These are phyloP conservation scores for Micronycteris hirsuta DNA, from an alignment of 2,113 vertebrate species.

Conservation along the genomic window DNA sequence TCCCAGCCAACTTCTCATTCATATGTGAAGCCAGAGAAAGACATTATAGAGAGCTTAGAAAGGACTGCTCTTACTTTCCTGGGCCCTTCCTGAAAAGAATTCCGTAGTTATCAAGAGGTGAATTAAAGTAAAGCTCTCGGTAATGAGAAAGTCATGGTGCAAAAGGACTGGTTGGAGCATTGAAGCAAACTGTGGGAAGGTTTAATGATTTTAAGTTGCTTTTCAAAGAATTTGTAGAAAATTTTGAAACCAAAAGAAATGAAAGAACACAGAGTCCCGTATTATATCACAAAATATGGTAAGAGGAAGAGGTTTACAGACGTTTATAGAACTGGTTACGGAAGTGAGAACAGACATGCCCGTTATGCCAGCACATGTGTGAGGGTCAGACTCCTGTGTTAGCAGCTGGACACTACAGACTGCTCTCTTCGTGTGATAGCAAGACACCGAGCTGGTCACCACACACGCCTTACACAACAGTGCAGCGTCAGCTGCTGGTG, in stretches of 20 bases:
- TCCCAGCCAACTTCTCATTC: background rate
- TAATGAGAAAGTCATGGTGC: background rate
- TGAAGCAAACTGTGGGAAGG: conserved; percentile 27
- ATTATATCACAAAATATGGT: background rate
- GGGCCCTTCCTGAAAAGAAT: background rate
- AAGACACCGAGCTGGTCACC: background rate
- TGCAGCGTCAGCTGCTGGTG: background rate
- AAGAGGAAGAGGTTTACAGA: background rate
- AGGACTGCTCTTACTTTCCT: background rate
- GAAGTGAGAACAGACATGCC: background rate
- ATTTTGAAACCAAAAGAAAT: conserved; percentile 18
- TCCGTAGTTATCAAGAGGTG: background rate
- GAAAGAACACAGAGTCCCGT: background rate
- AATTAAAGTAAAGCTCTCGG: background rate
- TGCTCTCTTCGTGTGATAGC: background rate
- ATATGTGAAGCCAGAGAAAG: background rate
- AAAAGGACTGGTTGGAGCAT: conserved; percentile 12
- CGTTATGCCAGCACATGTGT: background rate
- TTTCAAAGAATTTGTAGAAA: conserved; percentile 31
- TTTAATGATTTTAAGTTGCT: conserved; percentile 34
- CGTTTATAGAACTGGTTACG: background rate
- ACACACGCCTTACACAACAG: background rate
- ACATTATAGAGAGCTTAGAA: background rate
- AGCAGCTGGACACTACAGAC: background rate
- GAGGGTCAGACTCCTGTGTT: background rate